A percentile compares a stretch with the other conserved stretches of the same genome.
phyloP scores from a whole-genome alignment of 2,113 vertebrate genomes.

The Cephalopterus ornatus region DNA sequence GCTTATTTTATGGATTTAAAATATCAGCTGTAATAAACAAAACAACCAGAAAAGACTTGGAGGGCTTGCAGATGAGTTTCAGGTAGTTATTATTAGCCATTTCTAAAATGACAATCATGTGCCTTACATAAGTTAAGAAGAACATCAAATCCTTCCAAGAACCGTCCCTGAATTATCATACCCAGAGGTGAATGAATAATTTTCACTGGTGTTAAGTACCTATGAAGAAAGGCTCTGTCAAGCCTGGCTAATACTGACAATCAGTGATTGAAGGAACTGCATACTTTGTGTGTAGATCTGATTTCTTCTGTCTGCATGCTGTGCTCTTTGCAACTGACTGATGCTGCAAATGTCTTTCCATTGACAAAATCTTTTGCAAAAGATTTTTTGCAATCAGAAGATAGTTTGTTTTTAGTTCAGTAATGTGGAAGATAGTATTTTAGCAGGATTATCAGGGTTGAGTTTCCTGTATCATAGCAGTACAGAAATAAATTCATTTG shows the following conservation, averaged over 20 bases:
- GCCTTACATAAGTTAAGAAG: not conserved
- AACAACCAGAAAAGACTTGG: not conserved
- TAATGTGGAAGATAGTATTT: not conserved
- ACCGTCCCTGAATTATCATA: not conserved
- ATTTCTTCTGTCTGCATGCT: not conserved
- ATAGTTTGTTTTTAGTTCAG: not conserved
- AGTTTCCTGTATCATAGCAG: not conserved
- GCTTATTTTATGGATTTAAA: not conserved
- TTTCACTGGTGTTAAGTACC: not conserved
- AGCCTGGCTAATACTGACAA: not conserved
- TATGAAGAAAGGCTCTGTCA: not conserved
- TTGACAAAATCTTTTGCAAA: not conserved
- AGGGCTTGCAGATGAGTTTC: not conserved
- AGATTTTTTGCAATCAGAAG: not conserved
- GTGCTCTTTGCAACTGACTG: not conserved
- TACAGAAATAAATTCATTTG: not conserved
- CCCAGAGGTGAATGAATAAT: not conserved
- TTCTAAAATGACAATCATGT: slow-evolving; percentile 3
- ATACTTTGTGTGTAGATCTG: not conserved
- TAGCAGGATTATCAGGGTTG: not conserved
- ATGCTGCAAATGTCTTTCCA: not conserved
- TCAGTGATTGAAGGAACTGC: not conserved
- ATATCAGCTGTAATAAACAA: not conserved
- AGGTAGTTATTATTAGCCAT: not conserved
- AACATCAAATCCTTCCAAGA: slow-evolving; percentile 7